phyloP scores from a whole-genome alignment of 2,888 invertebrate genomes.

The Drosophila atripex region DNA sequence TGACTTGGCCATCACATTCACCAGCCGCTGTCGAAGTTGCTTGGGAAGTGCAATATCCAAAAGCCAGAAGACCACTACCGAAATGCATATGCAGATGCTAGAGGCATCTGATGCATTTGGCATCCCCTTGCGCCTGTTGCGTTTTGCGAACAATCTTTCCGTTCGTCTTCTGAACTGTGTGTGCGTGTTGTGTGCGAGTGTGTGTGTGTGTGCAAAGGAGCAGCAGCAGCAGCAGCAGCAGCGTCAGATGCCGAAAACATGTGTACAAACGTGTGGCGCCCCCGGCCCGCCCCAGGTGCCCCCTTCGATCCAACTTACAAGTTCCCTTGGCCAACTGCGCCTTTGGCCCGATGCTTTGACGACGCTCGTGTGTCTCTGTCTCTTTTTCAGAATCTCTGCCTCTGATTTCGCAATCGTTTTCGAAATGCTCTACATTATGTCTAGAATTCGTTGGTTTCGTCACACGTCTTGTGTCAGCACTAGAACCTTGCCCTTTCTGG shows the following conservation, averaged over 20 bases:
- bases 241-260: slow-evolving; percentile 48
- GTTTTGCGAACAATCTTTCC: slow-evolving; percentile 31
- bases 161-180: slow-evolving; percentile 1
- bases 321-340: slow-evolving; percentile 52
- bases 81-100: slow-evolving; percentile 27
- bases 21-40: slow-evolving; percentile 33
- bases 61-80: slow-evolving; percentile 27
- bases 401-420: slow-evolving; percentile 51
- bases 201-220: slow-evolving; percentile 24
- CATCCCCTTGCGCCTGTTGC: slow-evolving; percentile 34
- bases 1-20: slow-evolving; percentile 56
- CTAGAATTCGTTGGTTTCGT: slow-evolving; percentile 5
- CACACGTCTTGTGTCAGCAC: slow-evolving; percentile 1
- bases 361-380: slow-evolving; percentile 32
- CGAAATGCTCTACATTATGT: slow-evolving; percentile 22
- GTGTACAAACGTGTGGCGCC: slow-evolving; percentile 35
- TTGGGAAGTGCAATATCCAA: slow-evolving; percentile 35
- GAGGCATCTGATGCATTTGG: slow-evolving; percentile 55
- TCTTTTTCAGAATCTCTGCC: slow-evolving; percentile 27
- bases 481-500: slow-evolving; percentile 34
- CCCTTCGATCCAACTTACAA: slow-evolving; percentile 1
- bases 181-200: slow-evolving; percentile 3
- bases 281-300: background rate
- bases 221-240: background rate
- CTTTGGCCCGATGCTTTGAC: slow-evolving; percentile 32